These are phyloP conservation scores for Steromphala cineraria DNA, from an alignment of 2,888 invertebrate species.

Conservation along the genomic window DNA sequence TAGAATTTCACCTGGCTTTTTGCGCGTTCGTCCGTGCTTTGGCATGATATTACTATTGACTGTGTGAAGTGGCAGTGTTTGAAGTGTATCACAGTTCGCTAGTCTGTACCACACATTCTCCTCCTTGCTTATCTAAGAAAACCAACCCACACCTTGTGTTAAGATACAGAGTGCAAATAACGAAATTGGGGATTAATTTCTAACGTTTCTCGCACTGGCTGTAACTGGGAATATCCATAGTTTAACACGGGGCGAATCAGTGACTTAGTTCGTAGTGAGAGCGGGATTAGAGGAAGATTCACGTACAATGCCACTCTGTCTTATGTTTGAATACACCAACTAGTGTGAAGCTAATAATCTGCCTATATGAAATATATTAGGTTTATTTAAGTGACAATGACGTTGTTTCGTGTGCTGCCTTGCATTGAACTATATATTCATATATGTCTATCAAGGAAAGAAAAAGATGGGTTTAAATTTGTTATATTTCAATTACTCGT, in stretches of 20 bases:
- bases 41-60: not conserved
- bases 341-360: no score
- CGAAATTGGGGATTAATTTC: slow-evolving; percentile 18
- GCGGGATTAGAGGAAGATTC: no score
- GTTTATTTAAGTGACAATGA: no score
- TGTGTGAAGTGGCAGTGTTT: not conserved
- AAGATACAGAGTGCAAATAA: not conserved
- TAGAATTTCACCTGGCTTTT: slow-evolving; percentile 3
- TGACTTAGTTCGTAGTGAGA: not conserved
- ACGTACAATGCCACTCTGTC: no score
- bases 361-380: no score
- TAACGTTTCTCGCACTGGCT: not conserved
- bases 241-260: not conserved
- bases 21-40: slow-evolving; percentile 15
- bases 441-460: no score
- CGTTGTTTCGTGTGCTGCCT: no score
- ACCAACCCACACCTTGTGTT: slow-evolving; percentile 5
- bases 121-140: slow-evolving; percentile 3
- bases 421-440: no score
- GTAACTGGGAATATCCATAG: not conserved
- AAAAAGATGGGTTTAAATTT: no score
- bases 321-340: no score
- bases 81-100: not conserved
- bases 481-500: no score
- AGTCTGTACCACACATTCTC: not conserved